These are phyloP conservation scores for Panzeria rudis DNA, from an alignment of 2,888 invertebrate genomes.

Conservation along the genomic window DNA sequence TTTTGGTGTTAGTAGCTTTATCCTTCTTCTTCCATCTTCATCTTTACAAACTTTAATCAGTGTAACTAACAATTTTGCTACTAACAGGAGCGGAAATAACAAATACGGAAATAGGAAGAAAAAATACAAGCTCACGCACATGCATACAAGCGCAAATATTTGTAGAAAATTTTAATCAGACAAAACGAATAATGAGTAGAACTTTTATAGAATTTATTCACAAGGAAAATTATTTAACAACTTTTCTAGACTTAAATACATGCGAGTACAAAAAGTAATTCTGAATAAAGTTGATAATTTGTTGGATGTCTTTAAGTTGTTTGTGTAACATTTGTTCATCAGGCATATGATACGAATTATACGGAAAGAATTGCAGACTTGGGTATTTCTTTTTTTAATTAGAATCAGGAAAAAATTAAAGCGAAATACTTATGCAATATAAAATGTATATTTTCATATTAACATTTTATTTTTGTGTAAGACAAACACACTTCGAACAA, in stretches of 20 bases:
- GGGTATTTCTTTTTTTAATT: no score
- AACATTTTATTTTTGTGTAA: no score
- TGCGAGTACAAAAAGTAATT: no score
- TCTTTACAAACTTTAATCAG: slow-evolving; percentile 57
- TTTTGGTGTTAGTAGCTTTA: slow-evolving; percentile 1
- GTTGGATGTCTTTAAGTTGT: neutral
- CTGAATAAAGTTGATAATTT: neutral
- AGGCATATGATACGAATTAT: no score
- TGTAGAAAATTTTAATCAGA: slow-evolving; percentile 34
- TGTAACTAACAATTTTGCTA: slow-evolving; percentile 58
- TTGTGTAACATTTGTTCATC: no score
- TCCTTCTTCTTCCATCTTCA: neutral
- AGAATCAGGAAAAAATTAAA: no score
- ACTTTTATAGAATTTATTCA: slow-evolving; percentile 17
- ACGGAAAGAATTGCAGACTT: no score
- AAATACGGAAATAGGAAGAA: slow-evolving; percentile 40
- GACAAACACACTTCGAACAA: no score
- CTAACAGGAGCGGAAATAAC: slow-evolving; percentile 66
- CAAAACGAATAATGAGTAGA: neutral
- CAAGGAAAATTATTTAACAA: slow-evolving; percentile 18
- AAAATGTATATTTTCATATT: no score
- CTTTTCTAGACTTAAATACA: neutral
- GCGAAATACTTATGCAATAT: no score
- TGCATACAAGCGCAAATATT: neutral
- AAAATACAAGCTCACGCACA: neutral